Evolutionary conservation across 2,888 invertebrate genomes (phyloP), one percentile per base, ranked within the genome.

Genomic region (Agrochola lychnidis): DNA sequence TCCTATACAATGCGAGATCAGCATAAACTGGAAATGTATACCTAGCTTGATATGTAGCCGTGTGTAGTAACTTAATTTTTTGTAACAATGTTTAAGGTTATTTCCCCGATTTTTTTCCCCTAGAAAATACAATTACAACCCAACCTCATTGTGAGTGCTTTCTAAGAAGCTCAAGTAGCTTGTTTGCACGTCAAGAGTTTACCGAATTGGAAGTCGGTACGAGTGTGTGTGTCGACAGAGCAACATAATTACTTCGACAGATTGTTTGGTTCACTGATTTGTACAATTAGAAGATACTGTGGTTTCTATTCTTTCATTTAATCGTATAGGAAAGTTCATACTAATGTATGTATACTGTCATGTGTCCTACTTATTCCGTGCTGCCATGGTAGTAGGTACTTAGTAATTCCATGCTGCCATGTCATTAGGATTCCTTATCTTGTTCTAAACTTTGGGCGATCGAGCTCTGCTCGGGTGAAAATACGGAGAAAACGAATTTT

Each of bases 131-230:
- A 30, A 42, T 61, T 70, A 48, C 66, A 76, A 53, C 48, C 14
- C 36, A 67, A 48, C 48, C 59, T 40, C 19, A 51, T 56, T 80
- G 70, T 63, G 77, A 68, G 70, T 71, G 53, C 12, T 76, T 78
- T 63, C 57, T 59, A 30, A 70, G 70, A 56, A 63, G 51, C 70
- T 71, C 51, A 48, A 76, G 67, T 1, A 57, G n/a, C 40, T 68
- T 82, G 80, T 76, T 71, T 77, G 71, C 82, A 71, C 63, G 45
- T 40, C 57, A 64, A 68, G 59, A 62, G 80, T 36, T 70, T 81
- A 63, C 40, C n/a, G 57, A 68, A 76, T 77, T 71, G 59, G 45
- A 68, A 76, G 57, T 51, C 82, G 4, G 70, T 14, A 25, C 61
- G 40, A 76, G 70, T 57, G 67, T 57, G 66, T 75, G 69, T 75